Percentiles rank a stretch among this genome's conserved stretches.
Evolutionary conservation across 2,113 vertebrate genomes (phyloP).

Genomic region (Lasiurus cinereus): DNA sequence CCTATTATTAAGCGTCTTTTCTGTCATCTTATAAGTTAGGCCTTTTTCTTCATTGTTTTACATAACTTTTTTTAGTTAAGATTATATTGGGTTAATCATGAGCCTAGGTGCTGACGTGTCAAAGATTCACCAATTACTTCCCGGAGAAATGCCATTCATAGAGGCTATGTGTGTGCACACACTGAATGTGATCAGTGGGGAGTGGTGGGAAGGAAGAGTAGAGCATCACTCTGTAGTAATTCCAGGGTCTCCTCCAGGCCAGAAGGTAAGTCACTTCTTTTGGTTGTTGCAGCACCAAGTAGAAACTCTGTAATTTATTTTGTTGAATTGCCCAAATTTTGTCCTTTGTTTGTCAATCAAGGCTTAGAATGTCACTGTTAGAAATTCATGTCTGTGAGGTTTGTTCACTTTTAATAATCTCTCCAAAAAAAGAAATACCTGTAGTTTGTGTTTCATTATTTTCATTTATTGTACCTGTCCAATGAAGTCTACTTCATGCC

Average conservation of each 20-base stretch:
- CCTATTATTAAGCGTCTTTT: neutral
- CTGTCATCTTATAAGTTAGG: neutral
- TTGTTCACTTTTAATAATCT: neutral
- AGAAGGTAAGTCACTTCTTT: neutral
- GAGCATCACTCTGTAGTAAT: neutral
- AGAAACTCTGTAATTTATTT: neutral
- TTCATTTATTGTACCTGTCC: neutral
- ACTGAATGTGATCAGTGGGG: neutral
- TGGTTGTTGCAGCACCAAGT: neutral
- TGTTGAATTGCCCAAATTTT: conserved; percentile 2
- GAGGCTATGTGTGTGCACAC: neutral
- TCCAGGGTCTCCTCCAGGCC: neutral
- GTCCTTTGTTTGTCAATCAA: neutral
- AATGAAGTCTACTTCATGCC: neutral
- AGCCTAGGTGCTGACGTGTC: neutral
- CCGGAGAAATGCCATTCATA: neutral
- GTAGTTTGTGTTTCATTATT: neutral
- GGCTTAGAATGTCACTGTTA: neutral
- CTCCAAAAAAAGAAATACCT: neutral
- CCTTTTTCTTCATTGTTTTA: neutral
- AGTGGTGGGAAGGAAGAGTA: neutral
- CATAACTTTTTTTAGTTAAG: neutral
- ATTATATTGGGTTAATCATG: neutral
- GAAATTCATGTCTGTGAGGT: neutral
- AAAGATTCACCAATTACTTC: neutral